phyloP scores from a whole-genome alignment of 2,888 invertebrate species.

The Sinelater perroti region DNA sequence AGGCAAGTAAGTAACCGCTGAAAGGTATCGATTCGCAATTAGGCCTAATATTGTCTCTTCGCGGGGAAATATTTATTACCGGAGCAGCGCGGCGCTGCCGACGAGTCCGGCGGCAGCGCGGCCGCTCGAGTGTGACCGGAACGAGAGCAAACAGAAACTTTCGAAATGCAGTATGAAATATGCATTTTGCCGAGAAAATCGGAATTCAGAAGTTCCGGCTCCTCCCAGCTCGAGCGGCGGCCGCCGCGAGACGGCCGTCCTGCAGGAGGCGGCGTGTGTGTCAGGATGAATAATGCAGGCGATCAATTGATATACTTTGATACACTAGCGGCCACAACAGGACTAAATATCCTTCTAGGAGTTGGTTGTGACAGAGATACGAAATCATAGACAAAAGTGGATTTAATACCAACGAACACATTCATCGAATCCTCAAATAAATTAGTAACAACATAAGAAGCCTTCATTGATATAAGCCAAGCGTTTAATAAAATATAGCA shows the following conservation, averaged over 20 bases:
- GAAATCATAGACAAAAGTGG: no score
- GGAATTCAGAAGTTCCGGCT: slow-evolving; percentile 41
- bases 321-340: no score
- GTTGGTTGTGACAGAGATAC: no score
- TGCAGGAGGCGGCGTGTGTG: slow-evolving; percentile 44
- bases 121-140: slow-evolving; percentile 29
- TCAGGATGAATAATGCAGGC: slow-evolving; percentile 44
- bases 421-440: no score
- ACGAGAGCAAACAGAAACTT: slow-evolving; percentile 30
- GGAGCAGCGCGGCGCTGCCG: background rate
- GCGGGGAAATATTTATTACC: slow-evolving; percentile 27
- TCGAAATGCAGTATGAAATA: slow-evolving; percentile 40
- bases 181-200: slow-evolving; percentile 41
- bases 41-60: slow-evolving; percentile 49
- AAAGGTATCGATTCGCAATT: slow-evolving; percentile 60
- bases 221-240: slow-evolving; percentile 42
- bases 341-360: no score
- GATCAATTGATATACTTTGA: no score
- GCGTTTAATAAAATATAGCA: no score
- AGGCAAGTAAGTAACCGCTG: slow-evolving; percentile 59
- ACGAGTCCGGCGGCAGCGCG: slow-evolving; percentile 2
- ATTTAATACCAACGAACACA: no score
- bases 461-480: no score
- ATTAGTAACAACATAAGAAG: no score
- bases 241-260: slow-evolving; percentile 34